Conservation (phyloP, 1,140 invertebrate genomes). For the Ganaspis sp. region DNA sequence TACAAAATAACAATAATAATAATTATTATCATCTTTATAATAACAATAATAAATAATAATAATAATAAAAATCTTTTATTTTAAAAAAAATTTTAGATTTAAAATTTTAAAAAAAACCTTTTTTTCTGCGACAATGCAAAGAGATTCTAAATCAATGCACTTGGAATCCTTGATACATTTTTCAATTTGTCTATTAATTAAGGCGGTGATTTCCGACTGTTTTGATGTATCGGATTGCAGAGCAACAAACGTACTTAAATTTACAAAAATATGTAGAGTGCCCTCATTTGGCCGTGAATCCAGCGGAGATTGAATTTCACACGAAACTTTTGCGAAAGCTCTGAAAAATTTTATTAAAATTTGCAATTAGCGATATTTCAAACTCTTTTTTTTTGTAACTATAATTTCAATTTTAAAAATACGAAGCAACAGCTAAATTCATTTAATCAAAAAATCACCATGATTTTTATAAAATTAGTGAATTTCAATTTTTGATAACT, state of each 20-base stretch:
- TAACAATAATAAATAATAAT: slow-evolving; percentile 19
- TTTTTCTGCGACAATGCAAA: slow-evolving; percentile 94
- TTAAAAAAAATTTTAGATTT: too few relatives aligned
- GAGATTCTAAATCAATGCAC: slow-evolving; percentile 93
- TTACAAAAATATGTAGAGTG: slow-evolving; percentile 89
- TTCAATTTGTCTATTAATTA: slow-evolving; percentile 90
- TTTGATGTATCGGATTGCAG: slow-evolving; percentile 86
- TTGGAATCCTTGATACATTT: slow-evolving; percentile 92
- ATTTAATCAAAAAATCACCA: too few relatives aligned
- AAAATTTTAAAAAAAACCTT: slow-evolving; percentile 78
- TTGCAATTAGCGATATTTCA: too few relatives aligned
- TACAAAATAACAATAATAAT: too few relatives aligned
- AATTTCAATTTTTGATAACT: too few relatives aligned
- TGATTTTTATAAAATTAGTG: too few relatives aligned
- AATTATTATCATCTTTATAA: too few relatives aligned
- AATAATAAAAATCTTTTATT: too few relatives aligned
- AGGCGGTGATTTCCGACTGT: slow-evolving; percentile 83
- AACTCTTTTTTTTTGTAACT: too few relatives aligned
- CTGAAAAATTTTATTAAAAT: slow-evolving; percentile 74
- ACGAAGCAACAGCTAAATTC: too few relatives aligned
- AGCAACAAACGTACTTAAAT: slow-evolving; percentile 89
- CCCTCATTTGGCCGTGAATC: slow-evolving; percentile 92
- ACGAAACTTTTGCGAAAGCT: slow-evolving; percentile 90
- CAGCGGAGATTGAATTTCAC: slow-evolving; percentile 90
- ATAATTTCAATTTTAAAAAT: too few relatives aligned